These are phyloP conservation scores for Cettia cetti DNA, from an alignment of 2,113 vertebrate genomes.

Conservation along the genomic window DNA sequence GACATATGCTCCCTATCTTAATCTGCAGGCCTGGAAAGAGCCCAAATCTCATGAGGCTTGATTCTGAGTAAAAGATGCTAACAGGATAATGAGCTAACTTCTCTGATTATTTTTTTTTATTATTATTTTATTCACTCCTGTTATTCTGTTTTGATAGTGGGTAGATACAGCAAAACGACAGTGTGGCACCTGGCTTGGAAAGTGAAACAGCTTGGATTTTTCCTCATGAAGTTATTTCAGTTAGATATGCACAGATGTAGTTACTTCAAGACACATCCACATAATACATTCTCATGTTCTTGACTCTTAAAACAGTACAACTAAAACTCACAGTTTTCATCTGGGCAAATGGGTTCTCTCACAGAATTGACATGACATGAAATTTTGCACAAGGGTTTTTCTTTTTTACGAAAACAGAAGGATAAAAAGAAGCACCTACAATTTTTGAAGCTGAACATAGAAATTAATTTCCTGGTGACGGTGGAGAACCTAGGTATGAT, in stretches of 20 bases:
- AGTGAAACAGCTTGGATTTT: not conserved
- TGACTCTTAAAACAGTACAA: not conserved
- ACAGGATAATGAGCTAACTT: not conserved
- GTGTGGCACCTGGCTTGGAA: not conserved
- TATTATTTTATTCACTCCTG: not conserved
- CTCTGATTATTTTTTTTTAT: not conserved
- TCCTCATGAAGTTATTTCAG: not conserved
- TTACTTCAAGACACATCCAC: not conserved
- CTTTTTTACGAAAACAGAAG: not conserved
- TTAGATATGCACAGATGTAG: not conserved
- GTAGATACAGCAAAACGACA: not conserved
- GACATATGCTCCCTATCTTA: not conserved
- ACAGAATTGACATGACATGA: not conserved
- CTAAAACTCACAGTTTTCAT: not conserved
- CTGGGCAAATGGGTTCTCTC: not conserved
- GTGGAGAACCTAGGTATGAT: not conserved
- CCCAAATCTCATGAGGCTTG: not conserved
- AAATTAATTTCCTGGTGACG: not conserved
- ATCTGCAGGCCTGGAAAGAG: not conserved
- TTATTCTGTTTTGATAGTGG: not conserved
- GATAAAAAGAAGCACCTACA: not conserved
- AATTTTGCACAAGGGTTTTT: not conserved
- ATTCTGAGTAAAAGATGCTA: not conserved
- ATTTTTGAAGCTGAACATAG: not conserved
- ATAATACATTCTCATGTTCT: not conserved